Conservation (phyloP, 2,888 invertebrate genomes). For the Plemyria rubiginata region DNA sequence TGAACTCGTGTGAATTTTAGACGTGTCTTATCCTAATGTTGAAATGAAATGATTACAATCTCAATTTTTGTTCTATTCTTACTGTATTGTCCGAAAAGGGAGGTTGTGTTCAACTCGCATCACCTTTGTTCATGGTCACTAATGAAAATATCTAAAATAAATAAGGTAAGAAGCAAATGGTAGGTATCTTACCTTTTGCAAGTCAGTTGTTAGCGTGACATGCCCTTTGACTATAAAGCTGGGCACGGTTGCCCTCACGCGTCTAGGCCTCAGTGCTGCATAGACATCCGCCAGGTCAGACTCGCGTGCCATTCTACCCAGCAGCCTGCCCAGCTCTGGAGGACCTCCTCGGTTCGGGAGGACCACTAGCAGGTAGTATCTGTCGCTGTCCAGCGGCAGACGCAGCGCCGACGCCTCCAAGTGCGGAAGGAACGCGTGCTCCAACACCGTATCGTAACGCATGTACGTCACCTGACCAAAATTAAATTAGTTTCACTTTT, state of each 20-base stretch:
- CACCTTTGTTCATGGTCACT: too few species aligned
- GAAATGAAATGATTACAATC: slow-evolving; percentile 28
- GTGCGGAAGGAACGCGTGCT: slow-evolving; percentile 89
- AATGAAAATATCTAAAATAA: too few species aligned
- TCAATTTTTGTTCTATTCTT: slow-evolving; percentile 17
- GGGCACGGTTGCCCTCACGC: slow-evolving; percentile 91
- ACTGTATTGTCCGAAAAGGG: background rate
- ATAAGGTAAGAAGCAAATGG: background rate
- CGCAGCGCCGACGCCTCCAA: slow-evolving; percentile 90
- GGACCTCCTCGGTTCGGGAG: slow-evolving; percentile 87
- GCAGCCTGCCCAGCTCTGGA: slow-evolving; percentile 86
- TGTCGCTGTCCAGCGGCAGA: slow-evolving; percentile 91
- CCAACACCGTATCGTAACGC: slow-evolving; percentile 91
- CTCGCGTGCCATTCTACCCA: slow-evolving; percentile 86
- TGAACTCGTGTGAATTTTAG: slow-evolving; percentile 29
- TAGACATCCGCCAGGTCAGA: slow-evolving; percentile 88
- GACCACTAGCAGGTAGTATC: slow-evolving; percentile 91
- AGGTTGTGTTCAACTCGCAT: too few species aligned
- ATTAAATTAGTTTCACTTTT: slow-evolving; percentile 44
- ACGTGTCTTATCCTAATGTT: too few species aligned
- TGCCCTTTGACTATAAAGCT: slow-evolving; percentile 92
- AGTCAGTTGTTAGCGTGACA: slow-evolving; percentile 91
- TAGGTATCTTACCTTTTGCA: slow-evolving; percentile 88
- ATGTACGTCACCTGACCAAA: slow-evolving; percentile 86
- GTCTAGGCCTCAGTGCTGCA: slow-evolving; percentile 87